Conservation (phyloP, 2,888 invertebrate species). For the Nebria brevicollis region DNA sequence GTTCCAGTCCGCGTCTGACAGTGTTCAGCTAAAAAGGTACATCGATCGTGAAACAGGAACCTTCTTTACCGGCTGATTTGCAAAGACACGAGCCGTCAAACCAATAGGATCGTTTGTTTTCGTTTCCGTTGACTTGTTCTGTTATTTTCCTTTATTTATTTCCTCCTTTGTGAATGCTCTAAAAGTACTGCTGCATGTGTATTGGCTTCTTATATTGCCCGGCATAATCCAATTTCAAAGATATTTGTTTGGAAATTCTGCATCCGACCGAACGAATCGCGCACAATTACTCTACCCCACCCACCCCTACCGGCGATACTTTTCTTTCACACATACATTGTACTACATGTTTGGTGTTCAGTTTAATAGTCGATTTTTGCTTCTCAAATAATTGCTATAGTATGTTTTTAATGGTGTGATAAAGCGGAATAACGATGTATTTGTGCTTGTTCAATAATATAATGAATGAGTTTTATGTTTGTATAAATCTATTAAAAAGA, state of each 20-base stretch:
- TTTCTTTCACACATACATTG: too few relatives aligned
- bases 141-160: conserved; percentile 12
- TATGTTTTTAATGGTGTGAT: not conserved
- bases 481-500: not conserved
- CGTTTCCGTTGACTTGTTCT: conserved; percentile 2
- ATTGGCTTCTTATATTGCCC: conserved; percentile 42
- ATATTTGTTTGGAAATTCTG: conserved; percentile 35
- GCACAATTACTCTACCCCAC: not conserved
- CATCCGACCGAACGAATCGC: conserved; percentile 5
- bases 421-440: too few relatives aligned
- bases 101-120: conserved; percentile 7
- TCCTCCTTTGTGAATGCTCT: conserved; percentile 39
- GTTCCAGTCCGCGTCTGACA: conserved; percentile 21
- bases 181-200: conserved; percentile 35
- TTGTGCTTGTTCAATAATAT: not conserved
- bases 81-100: not conserved
- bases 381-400: too few relatives aligned
- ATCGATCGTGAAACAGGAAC: conserved; percentile 29
- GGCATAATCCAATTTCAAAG: conserved; percentile 40
- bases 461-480: not conserved
- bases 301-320: not conserved
- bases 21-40: conserved; percentile 10
- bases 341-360: too few relatives aligned
- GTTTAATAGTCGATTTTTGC: too few relatives aligned
- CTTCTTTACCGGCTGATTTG: conserved; percentile 26